Conservation (phyloP, 2,888 invertebrate genomes). For the Nemotelus nigrinus region DNA sequence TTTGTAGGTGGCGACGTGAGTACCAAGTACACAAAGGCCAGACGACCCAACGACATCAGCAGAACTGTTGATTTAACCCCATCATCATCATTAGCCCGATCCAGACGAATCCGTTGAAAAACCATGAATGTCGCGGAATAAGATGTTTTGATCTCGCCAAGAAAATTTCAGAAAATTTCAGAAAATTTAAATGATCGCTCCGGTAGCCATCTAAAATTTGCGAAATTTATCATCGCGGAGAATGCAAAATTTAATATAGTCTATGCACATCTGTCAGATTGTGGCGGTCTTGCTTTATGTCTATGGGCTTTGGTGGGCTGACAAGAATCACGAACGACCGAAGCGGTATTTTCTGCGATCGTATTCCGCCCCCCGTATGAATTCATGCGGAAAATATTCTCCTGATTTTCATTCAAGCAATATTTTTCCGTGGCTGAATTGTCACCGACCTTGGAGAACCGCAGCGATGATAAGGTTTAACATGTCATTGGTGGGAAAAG, state of each 20-base stretch:
- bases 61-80: conserved; percentile 36
- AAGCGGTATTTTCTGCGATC: background rate
- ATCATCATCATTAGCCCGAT: background rate
- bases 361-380: background rate
- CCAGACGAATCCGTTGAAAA: conserved; percentile 34
- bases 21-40: conserved; percentile 40
- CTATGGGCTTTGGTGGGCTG: background rate
- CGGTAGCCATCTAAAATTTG: conserved; percentile 28
- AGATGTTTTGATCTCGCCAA: conserved; percentile 30
- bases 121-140: conserved; percentile 19
- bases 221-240: background rate
- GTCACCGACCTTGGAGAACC: no score
- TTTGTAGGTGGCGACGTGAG: background rate
- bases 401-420: background rate
- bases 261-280: conserved; percentile 30
- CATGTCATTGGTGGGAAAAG: no score
- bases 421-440: background rate
- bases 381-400: background rate
- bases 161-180: conserved; percentile 26
- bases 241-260: background rate
- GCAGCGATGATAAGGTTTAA: no score
- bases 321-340: background rate
- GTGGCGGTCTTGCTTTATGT: conserved; percentile 12
- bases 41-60: conserved; percentile 38
- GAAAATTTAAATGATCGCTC: conserved; percentile 35